A percentile compares a stretch with the other conserved stretches of the same genome.
phyloP scores from a whole-genome alignment of 2,113 vertebrate species.

The Myrmecophaga tridactyla region DNA sequence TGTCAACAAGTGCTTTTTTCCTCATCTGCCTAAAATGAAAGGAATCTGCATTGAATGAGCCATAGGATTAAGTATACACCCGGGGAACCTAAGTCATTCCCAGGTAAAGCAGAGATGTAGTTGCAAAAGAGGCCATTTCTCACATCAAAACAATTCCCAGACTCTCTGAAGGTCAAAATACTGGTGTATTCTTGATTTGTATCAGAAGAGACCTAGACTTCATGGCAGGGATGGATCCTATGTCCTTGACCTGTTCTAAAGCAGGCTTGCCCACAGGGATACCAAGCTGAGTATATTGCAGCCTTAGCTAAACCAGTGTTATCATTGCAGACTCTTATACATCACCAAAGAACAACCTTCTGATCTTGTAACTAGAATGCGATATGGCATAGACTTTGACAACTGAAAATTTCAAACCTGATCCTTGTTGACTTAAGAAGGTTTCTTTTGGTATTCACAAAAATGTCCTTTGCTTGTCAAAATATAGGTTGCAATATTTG shows the following conservation, averaged over 20 bases:
- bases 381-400: neutral
- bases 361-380: neutral
- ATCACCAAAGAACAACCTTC: neutral
- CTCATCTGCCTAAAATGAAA: too few species aligned
- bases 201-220: neutral
- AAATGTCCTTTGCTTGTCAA: slow-evolving; percentile 52
- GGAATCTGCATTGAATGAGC: neutral
- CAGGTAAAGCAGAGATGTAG: neutral
- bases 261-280: neutral
- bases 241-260: neutral
- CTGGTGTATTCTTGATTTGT: neutral
- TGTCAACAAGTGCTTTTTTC: neutral
- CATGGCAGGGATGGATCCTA: rapidly evolving
- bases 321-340: neutral
- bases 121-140: neutral
- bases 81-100: neutral
- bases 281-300: neutral
- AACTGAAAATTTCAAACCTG: slow-evolving; percentile 26
- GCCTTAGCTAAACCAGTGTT: neutral
- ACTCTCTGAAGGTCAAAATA: neutral
- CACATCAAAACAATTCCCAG: neutral
- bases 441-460: slow-evolving; percentile 36
- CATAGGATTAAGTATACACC: neutral
- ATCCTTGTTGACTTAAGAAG: slow-evolving; percentile 3
- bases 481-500: neutral